phyloP scores from a whole-genome alignment of 2,113 vertebrate genomes.

The Tachysurus vachellii region DNA sequence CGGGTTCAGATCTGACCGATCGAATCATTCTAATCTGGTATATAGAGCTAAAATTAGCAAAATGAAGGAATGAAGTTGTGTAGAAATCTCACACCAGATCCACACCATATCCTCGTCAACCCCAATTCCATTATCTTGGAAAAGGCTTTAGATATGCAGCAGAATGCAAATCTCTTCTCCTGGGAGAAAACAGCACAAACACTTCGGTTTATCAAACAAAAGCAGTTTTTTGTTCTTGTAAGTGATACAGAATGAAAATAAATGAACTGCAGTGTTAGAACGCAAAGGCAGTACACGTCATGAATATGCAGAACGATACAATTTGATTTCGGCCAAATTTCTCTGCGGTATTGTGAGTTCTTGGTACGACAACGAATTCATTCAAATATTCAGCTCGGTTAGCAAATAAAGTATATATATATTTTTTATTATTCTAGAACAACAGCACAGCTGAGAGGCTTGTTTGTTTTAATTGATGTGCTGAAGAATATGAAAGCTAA shows the following conservation, averaged over 20 bases:
- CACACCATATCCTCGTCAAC: constrained; percentile 56
- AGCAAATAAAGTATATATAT: background rate
- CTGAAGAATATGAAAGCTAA: background rate
- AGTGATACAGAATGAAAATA: background rate
- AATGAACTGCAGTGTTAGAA: background rate
- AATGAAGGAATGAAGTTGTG: background rate
- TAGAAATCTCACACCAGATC: constrained; percentile 50
- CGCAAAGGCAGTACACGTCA: background rate
- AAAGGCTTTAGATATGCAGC: constrained; percentile 66
- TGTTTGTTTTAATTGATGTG: background rate
- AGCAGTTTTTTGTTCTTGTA: background rate
- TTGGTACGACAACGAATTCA: background rate
- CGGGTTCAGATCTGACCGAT: background rate
- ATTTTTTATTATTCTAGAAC: no score
- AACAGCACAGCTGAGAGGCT: no score
- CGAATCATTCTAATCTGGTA: no score
- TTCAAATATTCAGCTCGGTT: background rate
- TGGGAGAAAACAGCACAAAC: constrained; percentile 60
- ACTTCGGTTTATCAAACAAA: constrained; percentile 55
- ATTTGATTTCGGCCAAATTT: background rate
- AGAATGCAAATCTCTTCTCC: constrained; percentile 68
- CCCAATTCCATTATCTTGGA: constrained; percentile 67
- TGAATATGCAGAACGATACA: constrained; percentile 2
- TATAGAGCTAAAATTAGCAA: background rate
- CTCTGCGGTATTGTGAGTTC: background rate